A percentile compares a stretch with the other conserved stretches of the same genome.
phyloP scores from a whole-genome alignment of 2,888 invertebrate genomes.

The Acanthococcus lagerstroemiae region DNA sequence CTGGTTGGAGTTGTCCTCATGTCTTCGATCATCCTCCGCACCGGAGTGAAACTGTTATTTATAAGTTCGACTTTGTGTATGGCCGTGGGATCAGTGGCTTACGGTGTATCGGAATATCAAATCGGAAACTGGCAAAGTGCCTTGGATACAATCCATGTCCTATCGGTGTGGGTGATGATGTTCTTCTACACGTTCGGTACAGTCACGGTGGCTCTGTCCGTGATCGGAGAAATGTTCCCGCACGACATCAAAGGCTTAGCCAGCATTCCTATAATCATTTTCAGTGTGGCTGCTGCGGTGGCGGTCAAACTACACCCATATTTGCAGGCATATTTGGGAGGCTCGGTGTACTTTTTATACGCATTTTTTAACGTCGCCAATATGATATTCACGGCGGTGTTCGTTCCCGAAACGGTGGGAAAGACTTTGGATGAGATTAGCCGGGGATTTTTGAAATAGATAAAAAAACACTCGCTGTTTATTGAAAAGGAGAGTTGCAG shows the following conservation, averaged over 20 bases:
- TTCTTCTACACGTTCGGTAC: conserved; percentile 48
- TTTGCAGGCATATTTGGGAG: conserved; percentile 42
- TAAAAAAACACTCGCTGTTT: no score
- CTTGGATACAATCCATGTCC: conserved; percentile 41
- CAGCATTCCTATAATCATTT: conserved; percentile 41
- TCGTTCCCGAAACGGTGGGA: conserved; percentile 24
- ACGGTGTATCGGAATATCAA: conserved; percentile 40
- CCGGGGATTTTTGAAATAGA: not conserved
- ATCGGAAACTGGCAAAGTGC: not conserved
- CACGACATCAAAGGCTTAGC: conserved; percentile 46
- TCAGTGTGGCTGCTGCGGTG: conserved; percentile 47
- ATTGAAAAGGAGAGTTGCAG: no score
- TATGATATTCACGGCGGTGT: not conserved
- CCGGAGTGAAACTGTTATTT: conserved; percentile 50
- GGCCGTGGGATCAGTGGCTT: conserved; percentile 46
- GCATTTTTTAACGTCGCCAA: conserved; percentile 3
- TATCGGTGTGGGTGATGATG: conserved; percentile 45
- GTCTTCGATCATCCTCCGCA: conserved; percentile 39
- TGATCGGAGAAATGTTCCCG: conserved; percentile 50
- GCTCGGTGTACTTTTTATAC: conserved; percentile 39
- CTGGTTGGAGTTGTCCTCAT: not conserved
- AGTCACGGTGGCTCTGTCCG: conserved; percentile 49
- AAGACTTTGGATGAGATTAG: conserved; percentile 19
- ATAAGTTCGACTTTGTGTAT: conserved; percentile 50
- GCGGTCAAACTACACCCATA: conserved; percentile 47